Base-by-base conservation (phyloP, 2,113 vertebrate species). In the Anoura caudifer region DNA sequence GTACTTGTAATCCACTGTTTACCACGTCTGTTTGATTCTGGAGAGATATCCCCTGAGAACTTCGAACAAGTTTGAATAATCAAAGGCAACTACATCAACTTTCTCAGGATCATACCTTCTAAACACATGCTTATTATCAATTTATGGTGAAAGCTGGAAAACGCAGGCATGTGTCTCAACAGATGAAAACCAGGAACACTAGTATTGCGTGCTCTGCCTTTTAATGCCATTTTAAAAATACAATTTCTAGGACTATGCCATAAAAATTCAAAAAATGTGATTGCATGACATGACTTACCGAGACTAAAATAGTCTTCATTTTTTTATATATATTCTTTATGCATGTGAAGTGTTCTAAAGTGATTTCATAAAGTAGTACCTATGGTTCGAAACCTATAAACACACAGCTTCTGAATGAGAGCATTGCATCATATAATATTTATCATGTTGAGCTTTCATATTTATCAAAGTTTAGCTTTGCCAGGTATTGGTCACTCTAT, bases 201-300 rank as follows among this genome's bases (percentile, higher is more conserved):
- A 9, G 26, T 36, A 3, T 61, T 2, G 8, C 41, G 22, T 82
- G 7, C 16, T 73, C n/a, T 87, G 41, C 26, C n/a, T 87, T 88
- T 91, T 86, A 67, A 76, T 0, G 26, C 73, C 7, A 47, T 61
- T 82, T 90, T 43, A 20, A 92, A 88, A 80, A 20, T 33, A n/a
- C n/a, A 1, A 69, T 82, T 92, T 84, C n/a, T 5, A 45, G 31
- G 26, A n/a, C 15, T 43, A 2, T 10, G 52, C 80, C 19, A 89
- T 17, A 93, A 73, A 87, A 96, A 16, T 82, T 93, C 28, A 86
- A 83, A 94, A 94, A 89, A 24, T 86, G 12, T 22, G 41, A 80
- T 59, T 67, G 4, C 8, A 19, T 73, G 38, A 76, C 17, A 52
- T 52, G 11, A n/a, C 31, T 94, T 43, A 54, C 28, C 54, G 15